Conservation (phyloP, 2,797 vertebrate species). For the Chaetodon trifasciatus region DNA sequence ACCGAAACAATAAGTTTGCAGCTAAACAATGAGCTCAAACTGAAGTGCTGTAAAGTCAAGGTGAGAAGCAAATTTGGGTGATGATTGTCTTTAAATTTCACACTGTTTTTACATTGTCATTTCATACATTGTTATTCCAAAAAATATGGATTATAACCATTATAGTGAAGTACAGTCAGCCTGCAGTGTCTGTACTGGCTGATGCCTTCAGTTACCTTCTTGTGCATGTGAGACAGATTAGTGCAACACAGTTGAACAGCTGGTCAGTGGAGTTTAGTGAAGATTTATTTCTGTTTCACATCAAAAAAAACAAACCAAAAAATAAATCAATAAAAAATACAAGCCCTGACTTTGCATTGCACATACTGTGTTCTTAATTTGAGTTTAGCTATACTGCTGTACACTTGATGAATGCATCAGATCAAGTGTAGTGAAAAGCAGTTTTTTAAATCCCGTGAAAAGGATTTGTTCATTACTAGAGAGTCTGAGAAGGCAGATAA, state of each 20-base stretch:
- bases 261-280: slow-evolving; percentile 51
- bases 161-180: slow-evolving; percentile 8
- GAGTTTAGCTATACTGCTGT: background rate
- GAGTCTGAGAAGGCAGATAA: background rate
- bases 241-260: slow-evolving; percentile 50
- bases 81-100: no score
- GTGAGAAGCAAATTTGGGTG: background rate
- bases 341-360: slow-evolving; percentile 2
- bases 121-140: background rate
- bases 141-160: background rate
- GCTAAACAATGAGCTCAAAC: background rate
- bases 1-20: background rate
- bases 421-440: background rate
- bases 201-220: slow-evolving; percentile 36
- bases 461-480: background rate
- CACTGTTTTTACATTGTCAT: background rate
- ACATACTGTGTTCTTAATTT: background rate
- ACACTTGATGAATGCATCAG: background rate
- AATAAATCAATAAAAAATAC: background rate
- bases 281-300: slow-evolving; percentile 43
- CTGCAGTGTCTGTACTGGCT: background rate
- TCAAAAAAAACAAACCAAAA: slow-evolving; percentile 10
- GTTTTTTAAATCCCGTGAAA: background rate
- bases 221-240: slow-evolving; percentile 66
- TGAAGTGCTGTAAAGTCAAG: background rate